Base-by-base conservation (phyloP, 1,140 invertebrate genomes). In the Protaetia brevitarsis region DNA sequence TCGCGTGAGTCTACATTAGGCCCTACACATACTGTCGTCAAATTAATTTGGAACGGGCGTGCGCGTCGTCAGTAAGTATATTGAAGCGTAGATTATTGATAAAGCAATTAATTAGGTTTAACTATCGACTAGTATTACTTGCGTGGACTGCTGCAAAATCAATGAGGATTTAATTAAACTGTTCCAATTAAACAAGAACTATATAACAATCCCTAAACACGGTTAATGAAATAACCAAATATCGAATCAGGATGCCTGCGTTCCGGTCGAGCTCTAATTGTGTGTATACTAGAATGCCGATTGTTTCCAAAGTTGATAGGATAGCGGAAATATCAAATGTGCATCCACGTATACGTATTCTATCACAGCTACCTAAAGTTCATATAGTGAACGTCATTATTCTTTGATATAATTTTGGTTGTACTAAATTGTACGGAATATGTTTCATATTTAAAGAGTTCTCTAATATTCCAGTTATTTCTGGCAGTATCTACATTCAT, bases 151-250 rank as follows among this genome's bases (percentile, higher is more conserved):
- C n/a, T n/a, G n/a, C 57, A 31, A 59, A 59, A 59, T 59, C 57
- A 28, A 59, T 59, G 29, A 28, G 13, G 63, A 64, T 64, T 64
- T 56, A 64, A 64, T 64, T 64, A 64, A 64, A 64, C 63, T 64
- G 63, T 51, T 64, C 36, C 28, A 64, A 64, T 45, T 51, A 64
- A 64, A 64, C 41, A 56, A 28, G 63, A 64, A 41, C 63, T 30
- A 66, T n/a, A n/a, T 57, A 63, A 45, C 64, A 65, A 65, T 65
- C 64, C 51, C 64, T 59, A 65, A 51, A 65, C 64, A 65, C 36
- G 23, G 41, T 28, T 65, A 65, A 65, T 65, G 29, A 65, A 65
- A 65, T 65, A 65, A 65, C 64, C 56, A 65, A 63, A 65, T 56
- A 58, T 65, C 64, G 59, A 65, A 65, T 65, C 51, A 36, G 57